Evolutionary conservation across 2,888 invertebrate species (phyloP), one percentile per base, ranked within the genome.

Genomic region (Neria commutata): DNA sequence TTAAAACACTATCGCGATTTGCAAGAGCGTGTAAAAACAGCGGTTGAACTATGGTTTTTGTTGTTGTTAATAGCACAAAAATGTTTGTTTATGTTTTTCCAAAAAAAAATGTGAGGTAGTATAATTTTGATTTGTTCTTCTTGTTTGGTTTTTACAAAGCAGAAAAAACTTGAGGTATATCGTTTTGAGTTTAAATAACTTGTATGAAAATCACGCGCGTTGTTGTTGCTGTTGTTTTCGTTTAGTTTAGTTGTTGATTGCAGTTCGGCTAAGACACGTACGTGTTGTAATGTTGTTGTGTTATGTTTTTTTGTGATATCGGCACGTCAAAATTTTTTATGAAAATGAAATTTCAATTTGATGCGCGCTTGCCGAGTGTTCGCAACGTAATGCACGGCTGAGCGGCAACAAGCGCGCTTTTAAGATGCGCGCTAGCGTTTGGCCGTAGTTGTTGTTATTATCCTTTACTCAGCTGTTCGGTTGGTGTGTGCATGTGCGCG

Each of bases 71-170:
- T 11, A 3, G n/a, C 51, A 40, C 42, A 51, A 34, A 54, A 54
- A 8, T 23, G 16, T 24, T n/a, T 51, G 25, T 29, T 42, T 45
- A 25, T 25, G 26, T 14, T n/a, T 42, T 59, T 24, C 33, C n/a
- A n/a, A n/a, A n/a, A n/a, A n/a, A 67, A 69, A 71, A 72, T 71
- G 72, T 75, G 74, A 75, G 74, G 74, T 74, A 74, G 75, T 75
- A 72, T 60, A 55, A 65, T 33, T 24, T 53, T 61, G 56, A 45
- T n/a, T 59, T 23, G 17, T 47, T 52, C 54, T 23, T 57, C 60
- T 60, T 61, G 19, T 54, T 65, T 63, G n/a, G n/a, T n/a, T n/a
- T n/a, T n/a, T n/a, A n/a, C n/a, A n/a, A n/a, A n/a, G n/a, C n/a
- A n/a, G n/a, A n/a, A n/a, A 47, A 55, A 60, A 48, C 55, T 70